Evolutionary conservation across 2,797 vertebrate genomes (phyloP), one percentile per base, ranked within the genome.

Genomic region (Darevskia mixta): DNA sequence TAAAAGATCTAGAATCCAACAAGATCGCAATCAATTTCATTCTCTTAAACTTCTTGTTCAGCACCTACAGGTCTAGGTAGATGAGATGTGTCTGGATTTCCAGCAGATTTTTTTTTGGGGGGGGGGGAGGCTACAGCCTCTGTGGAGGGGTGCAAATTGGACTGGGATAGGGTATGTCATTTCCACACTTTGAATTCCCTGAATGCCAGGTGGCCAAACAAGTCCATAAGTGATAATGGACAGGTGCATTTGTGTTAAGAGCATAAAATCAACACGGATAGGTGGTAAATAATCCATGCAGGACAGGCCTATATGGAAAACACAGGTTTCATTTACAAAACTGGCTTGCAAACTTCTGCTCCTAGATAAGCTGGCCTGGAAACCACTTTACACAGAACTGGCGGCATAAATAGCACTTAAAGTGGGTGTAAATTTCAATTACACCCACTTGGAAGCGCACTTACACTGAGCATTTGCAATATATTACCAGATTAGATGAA

Each of bases 401-500:
- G 89, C 29, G 55, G 86, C 71, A 84, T 81, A 87, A 90, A 81
- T 80, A 85, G 78, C 78, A 89, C 71, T 85, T 86, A 85, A 89
- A 75, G 77, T 81, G 77, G 85, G 89, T 80, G 82, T 85, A 87
- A 87, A 90, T 90, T 84, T 89, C 86, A 87, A 76, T 90, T 83
- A 87, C 69, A 81, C 86, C 77, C 67, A 87, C 69, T 87, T 84
- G 81, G 86, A 90, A 83, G 82, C 71, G 73, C 85, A 79, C 86
- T 84, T 85, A 76, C 43, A 23, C 86, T 80, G 81, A 75, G 35
- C 77, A 84, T 87, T 84, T 66, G 71, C 82, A 43, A 85, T 87
- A 87, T 76, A 87, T 81, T 76, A 84, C 82, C 78, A 84, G 85
- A 84, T 87, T 85, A 90, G 81, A 87, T 90, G 86, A 90, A 87